phyloP scores from a whole-genome alignment of 2,113 vertebrate species.

The Grantiella picta region DNA sequence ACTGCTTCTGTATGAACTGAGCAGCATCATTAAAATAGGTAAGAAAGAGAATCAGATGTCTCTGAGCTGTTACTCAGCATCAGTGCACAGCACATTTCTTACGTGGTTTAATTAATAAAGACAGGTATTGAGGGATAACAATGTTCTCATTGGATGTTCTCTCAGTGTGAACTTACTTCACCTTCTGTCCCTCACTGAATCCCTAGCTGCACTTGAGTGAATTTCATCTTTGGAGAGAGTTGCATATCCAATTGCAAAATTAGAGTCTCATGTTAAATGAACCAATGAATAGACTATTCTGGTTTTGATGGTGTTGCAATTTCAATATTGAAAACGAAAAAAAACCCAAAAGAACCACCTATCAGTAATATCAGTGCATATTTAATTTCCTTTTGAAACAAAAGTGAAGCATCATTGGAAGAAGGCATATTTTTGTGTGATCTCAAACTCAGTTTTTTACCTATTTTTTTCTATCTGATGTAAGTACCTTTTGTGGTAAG shows the following conservation, averaged over 20 bases:
- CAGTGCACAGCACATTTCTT: neutral
- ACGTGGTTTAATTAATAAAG: neutral
- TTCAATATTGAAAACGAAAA: neutral
- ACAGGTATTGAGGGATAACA: neutral
- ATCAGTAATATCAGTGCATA: neutral
- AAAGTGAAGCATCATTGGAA: neutral
- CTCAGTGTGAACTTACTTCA: neutral
- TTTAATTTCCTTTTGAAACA: neutral
- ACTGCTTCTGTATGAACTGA: slow-evolving; percentile 92
- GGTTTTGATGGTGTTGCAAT: neutral
- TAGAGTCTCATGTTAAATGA: neutral
- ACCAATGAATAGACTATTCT: neutral
- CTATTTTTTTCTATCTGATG: neutral
- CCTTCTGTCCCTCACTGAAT: neutral
- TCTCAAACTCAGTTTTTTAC: neutral
- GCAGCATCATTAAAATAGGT: slow-evolving; percentile 96
- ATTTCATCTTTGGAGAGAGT: neutral
- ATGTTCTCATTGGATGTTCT: neutral
- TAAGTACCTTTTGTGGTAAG: neutral
- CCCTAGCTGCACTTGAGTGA: neutral
- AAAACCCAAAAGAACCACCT: neutral
- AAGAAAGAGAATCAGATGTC: neutral
- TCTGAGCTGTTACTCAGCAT: neutral
- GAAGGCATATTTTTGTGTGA: neutral
- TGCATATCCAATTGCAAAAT: neutral